These are phyloP conservation scores for Muricea muricata DNA, from an alignment of 92 coral and sea anemone species.

Conservation along the genomic window DNA sequence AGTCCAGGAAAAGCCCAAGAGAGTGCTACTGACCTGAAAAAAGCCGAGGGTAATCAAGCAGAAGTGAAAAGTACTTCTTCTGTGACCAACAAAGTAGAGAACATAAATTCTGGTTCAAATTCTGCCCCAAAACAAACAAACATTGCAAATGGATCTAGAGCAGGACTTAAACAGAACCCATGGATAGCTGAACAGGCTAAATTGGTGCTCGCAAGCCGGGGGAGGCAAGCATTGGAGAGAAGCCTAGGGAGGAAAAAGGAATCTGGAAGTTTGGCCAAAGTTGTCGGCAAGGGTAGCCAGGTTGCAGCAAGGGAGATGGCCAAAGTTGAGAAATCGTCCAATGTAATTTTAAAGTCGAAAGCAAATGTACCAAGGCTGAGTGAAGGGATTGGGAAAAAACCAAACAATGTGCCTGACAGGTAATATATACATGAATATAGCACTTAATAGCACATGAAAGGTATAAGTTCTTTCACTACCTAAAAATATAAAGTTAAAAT, in stretches of 20 bases:
- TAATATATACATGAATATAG: neutral
- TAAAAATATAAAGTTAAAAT: too few relatives aligned
- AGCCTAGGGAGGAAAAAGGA: constrained; percentile 17
- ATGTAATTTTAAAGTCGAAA: neutral
- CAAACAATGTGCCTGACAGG: neutral
- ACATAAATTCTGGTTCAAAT: constrained; percentile 39
- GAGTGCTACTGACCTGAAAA: neutral
- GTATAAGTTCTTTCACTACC: too few relatives aligned
- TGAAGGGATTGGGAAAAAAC: neutral
- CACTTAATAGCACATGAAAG: too few relatives aligned
- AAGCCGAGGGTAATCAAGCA: constrained; percentile 37
- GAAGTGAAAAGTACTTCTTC: constrained; percentile 4
- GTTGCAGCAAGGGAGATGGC: constrained; percentile 1
- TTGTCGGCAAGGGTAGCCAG: constrained; percentile 4
- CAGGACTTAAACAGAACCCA: constrained; percentile 80
- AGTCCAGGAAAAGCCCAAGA: neutral
- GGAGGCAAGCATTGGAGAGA: constrained; percentile 72
- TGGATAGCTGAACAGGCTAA: constrained; percentile 98
- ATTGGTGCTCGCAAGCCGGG: constrained; percentile 79
- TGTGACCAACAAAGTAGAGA: neutral
- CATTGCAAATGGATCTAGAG: constrained; percentile 6
- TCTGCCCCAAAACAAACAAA: constrained; percentile 5
- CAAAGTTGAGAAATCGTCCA: neutral
- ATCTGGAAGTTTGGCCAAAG: neutral
- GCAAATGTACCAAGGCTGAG: neutral